Conservation (phyloP, 2,888 invertebrate species). For the Elgonia sp. region DNA sequence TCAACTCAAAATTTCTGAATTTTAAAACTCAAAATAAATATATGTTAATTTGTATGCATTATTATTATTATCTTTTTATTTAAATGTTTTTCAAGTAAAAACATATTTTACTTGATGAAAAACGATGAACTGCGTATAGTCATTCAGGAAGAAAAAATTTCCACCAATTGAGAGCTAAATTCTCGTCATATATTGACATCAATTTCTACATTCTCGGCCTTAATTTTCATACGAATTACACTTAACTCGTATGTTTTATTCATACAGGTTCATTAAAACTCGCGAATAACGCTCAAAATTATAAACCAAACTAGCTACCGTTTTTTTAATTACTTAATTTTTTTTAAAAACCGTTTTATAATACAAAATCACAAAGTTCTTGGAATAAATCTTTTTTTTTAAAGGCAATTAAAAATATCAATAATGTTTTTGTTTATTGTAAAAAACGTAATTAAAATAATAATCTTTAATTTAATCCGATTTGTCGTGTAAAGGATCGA, state of each 20-base stretch:
- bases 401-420: no score
- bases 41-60: no score
- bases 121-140: not conserved
- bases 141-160: constrained; percentile 17
- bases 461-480: not conserved
- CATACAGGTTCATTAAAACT: constrained; percentile 45
- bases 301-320: not conserved
- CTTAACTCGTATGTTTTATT: constrained; percentile 49
- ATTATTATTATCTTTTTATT: not conserved
- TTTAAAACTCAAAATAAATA: no score
- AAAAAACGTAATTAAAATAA: not conserved
- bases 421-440: no score
- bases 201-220: constrained; percentile 81
- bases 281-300: constrained; percentile 19
- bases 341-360: not conserved
- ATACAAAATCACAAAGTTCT: not conserved
- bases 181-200: constrained; percentile 50
- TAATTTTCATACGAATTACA: constrained; percentile 69
- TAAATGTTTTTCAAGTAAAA: not conserved
- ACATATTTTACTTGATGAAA: not conserved
- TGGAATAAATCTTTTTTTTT: not conserved
- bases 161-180: constrained; percentile 51
- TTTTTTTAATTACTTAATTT: not conserved
- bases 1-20: no score
- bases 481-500: not conserved